phyloP scores from a whole-genome alignment of 2,113 vertebrate genomes.

The Channa argus region DNA sequence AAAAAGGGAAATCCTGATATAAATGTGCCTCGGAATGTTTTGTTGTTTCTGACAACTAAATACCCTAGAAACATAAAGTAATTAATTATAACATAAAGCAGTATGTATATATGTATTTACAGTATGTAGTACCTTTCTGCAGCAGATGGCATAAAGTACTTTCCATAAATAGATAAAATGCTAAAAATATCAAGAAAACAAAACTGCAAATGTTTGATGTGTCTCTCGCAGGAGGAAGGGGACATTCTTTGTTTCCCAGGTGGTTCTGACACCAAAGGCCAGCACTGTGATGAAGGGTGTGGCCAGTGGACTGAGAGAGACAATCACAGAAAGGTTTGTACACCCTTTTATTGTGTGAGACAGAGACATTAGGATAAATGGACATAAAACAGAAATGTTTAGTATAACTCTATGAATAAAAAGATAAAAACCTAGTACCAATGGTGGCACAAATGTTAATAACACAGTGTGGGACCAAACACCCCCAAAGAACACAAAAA shows the following conservation, averaged over 20 bases:
- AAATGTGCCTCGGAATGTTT: too few relatives aligned
- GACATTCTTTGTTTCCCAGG: constrained; percentile 97
- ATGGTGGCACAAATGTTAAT: not conserved
- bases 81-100: too few relatives aligned
- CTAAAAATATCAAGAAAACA: not conserved
- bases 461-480: constrained; percentile 10
- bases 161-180: not conserved
- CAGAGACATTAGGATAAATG: too few relatives aligned
- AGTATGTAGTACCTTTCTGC: not conserved
- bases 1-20: too few relatives aligned
- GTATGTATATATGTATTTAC: too few relatives aligned
- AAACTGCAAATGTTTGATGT: not conserved
- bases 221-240: constrained; percentile 88
- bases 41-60: not conserved
- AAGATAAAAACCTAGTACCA: not conserved
- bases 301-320: constrained; percentile 96
- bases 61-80: too few relatives aligned
- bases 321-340: constrained; percentile 91
- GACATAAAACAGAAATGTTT: too few relatives aligned
- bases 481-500: constrained; percentile 8
- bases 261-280: constrained; percentile 97
- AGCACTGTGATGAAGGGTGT: constrained; percentile 98
- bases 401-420: not conserved
- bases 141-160: not conserved
- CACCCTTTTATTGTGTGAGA: not conserved